Evolutionary conservation across 92 coral and sea anemone genomes (phyloP), one percentile per base, ranked within the genome.

Genomic region (Phenganax stokvisi): DNA sequence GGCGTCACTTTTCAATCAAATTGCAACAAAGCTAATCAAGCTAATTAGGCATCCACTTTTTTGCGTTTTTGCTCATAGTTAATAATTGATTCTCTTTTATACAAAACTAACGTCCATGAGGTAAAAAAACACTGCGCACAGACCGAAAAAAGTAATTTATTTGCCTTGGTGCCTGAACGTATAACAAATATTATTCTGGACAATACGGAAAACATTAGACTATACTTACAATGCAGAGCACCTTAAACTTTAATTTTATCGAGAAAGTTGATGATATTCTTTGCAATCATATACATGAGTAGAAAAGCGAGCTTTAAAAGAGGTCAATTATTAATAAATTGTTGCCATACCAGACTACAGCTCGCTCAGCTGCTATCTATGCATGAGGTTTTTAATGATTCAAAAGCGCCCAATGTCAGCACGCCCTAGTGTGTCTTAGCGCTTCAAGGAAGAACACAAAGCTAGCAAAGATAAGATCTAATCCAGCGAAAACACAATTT

Each of bases 371-470:
- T 54, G 58, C 63, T 64, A 8, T 44, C 73, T 79, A 79, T 79
- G 63, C 63, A 79, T 79, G 55, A 79, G 83, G 56, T 65, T 51
- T 37, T 79, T 10, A 63, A 79, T 63, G 60, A 79, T 79, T 63
- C 61, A 79, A 64, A 78, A 76, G 60, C 29, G 10, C 81, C 10
- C 67, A 20, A 69, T 57, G 55, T 29, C 57, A 52, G 54, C 63
- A 20, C 13, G 28, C 60, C 57, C 69, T 28, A 16, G 54, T 28
- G 25, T 51, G 74, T 63, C 72, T 30, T 63, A 59, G 56, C 1
- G 17, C 83, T 51, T 11, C 65, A 59, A 59, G 65, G 25, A 25
- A 13, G 65, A 20, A 60, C 58, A 10, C 60, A n/a, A 17, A 51
- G 73, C 20, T 58, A 16, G 74, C 10, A 51, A 13, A 77, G 54